Conservation (phyloP, 2,113 vertebrate genomes). For the Chaetorhynchus papuensis region DNA sequence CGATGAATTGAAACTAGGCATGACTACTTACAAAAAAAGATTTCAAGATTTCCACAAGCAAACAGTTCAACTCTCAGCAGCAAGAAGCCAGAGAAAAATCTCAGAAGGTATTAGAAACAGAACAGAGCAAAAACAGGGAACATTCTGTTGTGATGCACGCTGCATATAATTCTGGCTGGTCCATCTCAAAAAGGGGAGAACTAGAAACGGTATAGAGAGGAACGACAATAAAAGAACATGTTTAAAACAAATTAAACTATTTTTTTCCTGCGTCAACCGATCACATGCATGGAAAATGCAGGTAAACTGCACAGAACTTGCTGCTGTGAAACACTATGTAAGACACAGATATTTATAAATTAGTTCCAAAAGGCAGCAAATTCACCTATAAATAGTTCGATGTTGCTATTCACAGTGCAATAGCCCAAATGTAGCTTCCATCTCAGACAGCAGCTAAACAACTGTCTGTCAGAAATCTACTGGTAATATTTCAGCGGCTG, state of each 20-base stretch:
- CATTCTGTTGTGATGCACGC: background rate
- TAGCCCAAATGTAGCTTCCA: slow-evolving; percentile 22
- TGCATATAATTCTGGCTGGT: background rate
- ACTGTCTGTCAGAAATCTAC: slow-evolving; percentile 27
- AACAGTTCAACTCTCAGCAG: background rate
- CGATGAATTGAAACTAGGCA: background rate
- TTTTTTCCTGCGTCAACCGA: background rate
- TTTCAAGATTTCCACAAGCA: background rate
- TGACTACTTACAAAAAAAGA: background rate
- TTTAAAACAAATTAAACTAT: background rate
- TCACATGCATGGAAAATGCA: background rate
- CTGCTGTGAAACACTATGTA: background rate
- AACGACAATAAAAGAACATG: background rate
- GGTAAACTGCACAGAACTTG: background rate
- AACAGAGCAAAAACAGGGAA: background rate
- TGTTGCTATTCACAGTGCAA: slow-evolving; percentile 20
- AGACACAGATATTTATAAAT: background rate
- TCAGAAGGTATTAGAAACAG: background rate
- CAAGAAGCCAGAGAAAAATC: background rate
- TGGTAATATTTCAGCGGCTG: slow-evolving; percentile 23
- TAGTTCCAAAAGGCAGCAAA: slow-evolving; percentile 17
- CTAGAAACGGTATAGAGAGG: background rate
- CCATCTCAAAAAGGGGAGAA: background rate
- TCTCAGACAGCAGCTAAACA: background rate
- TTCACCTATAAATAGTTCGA: slow-evolving; percentile 38